Evolutionary conservation across 2,113 vertebrate genomes (phyloP).

Genomic region (Cepphus grylle): DNA sequence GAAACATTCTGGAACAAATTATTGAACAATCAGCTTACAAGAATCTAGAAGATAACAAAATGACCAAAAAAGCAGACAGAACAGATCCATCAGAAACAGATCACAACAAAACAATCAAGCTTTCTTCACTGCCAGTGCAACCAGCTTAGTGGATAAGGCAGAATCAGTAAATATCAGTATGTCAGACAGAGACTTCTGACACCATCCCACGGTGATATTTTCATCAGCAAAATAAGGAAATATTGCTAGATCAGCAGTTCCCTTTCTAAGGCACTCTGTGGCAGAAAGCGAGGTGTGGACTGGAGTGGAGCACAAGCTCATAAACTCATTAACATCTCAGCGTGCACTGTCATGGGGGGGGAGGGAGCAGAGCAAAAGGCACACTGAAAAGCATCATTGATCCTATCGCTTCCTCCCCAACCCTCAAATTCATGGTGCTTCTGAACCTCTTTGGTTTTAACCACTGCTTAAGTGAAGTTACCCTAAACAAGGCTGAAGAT

Average conservation of each 20-base stretch:
- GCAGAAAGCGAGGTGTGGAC: not conserved
- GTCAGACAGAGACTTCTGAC: not conserved
- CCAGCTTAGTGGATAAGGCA: not conserved
- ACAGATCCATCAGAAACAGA: not conserved
- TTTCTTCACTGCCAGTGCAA: not conserved
- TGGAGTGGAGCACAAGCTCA: not conserved
- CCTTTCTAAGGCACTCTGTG: not conserved
- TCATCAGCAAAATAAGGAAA: not conserved
- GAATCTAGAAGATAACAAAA: not conserved
- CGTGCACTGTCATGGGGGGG: not conserved
- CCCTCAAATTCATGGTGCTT: not conserved
- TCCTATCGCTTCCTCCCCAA: not conserved
- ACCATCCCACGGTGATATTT: rapidly evolving
- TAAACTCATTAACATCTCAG: not conserved
- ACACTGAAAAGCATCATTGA: not conserved
- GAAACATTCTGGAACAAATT: not conserved
- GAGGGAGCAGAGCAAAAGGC: not conserved
- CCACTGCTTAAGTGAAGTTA: not conserved
- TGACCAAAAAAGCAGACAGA: not conserved
- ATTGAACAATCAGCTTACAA: not conserved
- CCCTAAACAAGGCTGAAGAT: not conserved
- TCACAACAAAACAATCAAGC: not conserved
- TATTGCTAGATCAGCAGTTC: not conserved
- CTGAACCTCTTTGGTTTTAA: not conserved
- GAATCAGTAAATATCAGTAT: not conserved